Base-by-base conservation (phyloP, 2,888 invertebrate species). In the Trisateles emortualis region DNA sequence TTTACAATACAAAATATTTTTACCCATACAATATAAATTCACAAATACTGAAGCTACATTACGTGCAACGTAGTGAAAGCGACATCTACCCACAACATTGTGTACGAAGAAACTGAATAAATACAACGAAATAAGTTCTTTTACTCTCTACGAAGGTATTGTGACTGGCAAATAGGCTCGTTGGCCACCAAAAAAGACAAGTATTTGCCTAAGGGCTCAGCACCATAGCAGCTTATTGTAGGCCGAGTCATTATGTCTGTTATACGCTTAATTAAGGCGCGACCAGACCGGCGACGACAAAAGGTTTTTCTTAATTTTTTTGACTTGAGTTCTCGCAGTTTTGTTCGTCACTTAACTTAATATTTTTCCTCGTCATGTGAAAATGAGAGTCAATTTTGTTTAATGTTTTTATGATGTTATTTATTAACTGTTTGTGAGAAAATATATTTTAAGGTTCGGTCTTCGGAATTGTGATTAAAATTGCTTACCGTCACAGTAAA, bases 231-330 rank as follows among this genome's bases (percentile, higher is more conserved):
- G 72, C 75, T 78, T 75, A 79, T 79, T 80, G 79, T 76, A 52
- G 30, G 39, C 60, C 14, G 69, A 52, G 74, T 79, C 82, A 74
- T 83, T 79, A 81, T 74, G 70, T 65, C 79, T 74, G 83, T 81
- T 81, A 79, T 79, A 81, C 64, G 83, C 84, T 83, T 85, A 86
- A 87, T 85, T 86, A 86, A 75, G 73, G 62, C 53, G 57, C 59
- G 48, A 51, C 43, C 55, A 61, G 35, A 68, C 70, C 70, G 71
- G 70, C 69, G 64, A 47, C 65, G 58, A 83, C 83, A 83, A 83
- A 83, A 81, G 64, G 46, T 49, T 58, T 53, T 62, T 55, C 68
- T 74, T 73, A 60, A 54, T 66, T 62, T 74, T 72, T 72, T 71
- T 53, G 47, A 54, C 41, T 51, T 36, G 44, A 59, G 32, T 26